phyloP scores from a whole-genome alignment of 2,797 vertebrate genomes.

The Eidolon dupreanum region DNA sequence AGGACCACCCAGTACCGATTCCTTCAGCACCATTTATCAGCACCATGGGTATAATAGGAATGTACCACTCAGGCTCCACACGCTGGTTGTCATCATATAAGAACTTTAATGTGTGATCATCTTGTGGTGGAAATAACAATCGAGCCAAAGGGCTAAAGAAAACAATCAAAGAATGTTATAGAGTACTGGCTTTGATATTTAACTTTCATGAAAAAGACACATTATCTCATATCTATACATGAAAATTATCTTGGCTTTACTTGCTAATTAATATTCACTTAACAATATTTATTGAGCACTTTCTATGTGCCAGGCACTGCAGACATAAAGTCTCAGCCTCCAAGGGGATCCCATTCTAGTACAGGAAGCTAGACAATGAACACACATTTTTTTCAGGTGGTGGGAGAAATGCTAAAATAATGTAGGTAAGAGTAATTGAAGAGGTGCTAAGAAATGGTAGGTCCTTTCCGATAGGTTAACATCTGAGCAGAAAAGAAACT shows the following conservation, averaged over 20 bases:
- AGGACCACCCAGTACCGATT: constrained; percentile 98
- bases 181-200: background rate
- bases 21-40: constrained; percentile 96
- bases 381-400: background rate
- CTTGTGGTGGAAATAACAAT: constrained; percentile 92
- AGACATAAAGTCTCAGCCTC: background rate
- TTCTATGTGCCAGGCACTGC: background rate
- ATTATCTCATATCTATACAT: background rate
- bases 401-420: background rate
- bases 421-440: background rate
- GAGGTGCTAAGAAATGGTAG: background rate
- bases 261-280: background rate
- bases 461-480: background rate
- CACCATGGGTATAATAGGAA: constrained; percentile 96
- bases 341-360: background rate
- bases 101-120: constrained; percentile 94
- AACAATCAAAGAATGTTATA: constrained; percentile 56
- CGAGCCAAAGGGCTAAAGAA: constrained; percentile 91
- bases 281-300: background rate
- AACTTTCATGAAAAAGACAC: constrained; percentile 7
- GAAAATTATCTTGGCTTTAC: constrained; percentile 8
- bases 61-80: constrained; percentile 99
- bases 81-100: constrained; percentile 96
- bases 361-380: background rate
- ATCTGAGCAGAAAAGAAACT: background rate